These are phyloP conservation scores for Cheilosia soror DNA, from an alignment of 2,888 invertebrate genomes.

Conservation along the genomic window DNA sequence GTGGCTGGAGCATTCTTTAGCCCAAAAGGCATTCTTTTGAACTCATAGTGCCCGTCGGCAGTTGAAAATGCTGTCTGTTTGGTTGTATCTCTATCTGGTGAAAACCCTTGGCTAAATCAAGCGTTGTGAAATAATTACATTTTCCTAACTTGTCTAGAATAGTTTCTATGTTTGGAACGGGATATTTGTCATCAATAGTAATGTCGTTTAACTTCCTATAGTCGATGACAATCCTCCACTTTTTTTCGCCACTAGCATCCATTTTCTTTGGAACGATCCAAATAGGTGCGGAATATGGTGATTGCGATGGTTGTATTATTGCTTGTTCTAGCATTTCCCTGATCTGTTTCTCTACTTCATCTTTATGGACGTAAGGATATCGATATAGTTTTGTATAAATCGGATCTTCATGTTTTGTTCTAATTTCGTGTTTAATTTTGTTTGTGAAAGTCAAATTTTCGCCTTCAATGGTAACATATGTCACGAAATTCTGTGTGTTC, in stretches of 20 bases:
- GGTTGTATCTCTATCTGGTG: slow-evolving; percentile 77
- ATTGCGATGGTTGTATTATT: no score
- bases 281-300: slow-evolving; percentile 2
- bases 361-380: not conserved
- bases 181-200: slow-evolving; percentile 73
- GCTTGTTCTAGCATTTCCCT: slow-evolving; percentile 3
- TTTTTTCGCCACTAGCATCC: slow-evolving; percentile 12
- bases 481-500: no score
- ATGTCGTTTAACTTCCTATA: not conserved
- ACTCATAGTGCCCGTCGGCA: slow-evolving; percentile 76
- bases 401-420: slow-evolving; percentile 2
- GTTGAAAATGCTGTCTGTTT: slow-evolving; percentile 77
- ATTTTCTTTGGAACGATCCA: slow-evolving; percentile 1
- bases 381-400: not conserved
- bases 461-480: no score
- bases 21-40: slow-evolving; percentile 75
- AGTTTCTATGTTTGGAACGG: slow-evolving; percentile 76
- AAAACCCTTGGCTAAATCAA: slow-evolving; percentile 77
- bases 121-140: slow-evolving; percentile 76
- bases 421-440: not conserved
- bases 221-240: slow-evolving; percentile 25
- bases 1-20: slow-evolving; percentile 70
- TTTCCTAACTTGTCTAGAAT: slow-evolving; percentile 77
- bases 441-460: not conserved
- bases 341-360: slow-evolving; percentile 17